Evolutionary conservation across 2,113 vertebrate species (phyloP), one percentile per base, ranked within the genome.

Genomic region (Halichoeres trimaculatus): DNA sequence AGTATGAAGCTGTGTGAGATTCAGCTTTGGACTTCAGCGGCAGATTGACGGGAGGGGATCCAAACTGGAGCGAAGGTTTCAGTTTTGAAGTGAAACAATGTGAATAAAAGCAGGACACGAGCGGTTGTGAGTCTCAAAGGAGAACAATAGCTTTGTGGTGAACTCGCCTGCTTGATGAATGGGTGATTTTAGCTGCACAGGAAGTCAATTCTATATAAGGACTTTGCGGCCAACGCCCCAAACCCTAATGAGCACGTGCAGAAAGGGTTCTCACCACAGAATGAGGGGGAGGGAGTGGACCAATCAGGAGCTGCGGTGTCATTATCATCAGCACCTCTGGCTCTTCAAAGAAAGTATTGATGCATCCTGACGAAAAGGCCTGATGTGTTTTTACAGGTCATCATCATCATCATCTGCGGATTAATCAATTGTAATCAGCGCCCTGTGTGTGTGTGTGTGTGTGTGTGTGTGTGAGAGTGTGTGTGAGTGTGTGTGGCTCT

Each of bases 201-300:
- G 86, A 90, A 90, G 86, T 74, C 17, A 3, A 5, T 23, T 55
- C 85, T 85, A 85, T 88, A 84, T 84, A 86, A 77, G 85, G 88
- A 64, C 48, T 35, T 16, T 59, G 64, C 40, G 76, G 85, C 51
- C 43, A 2, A 67, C 59, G 48, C 78, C 86, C 80, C 76, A 84
- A 86, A 90, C 81, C 83, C 63, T 86, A 86, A 89, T 89, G 82
- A 87, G 80, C 63, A 85, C 6, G 53, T 87, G 80, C 53, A 16
- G 74, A 68, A 57, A 54, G 55, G 24, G 48, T 35, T 74, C 54
- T 60, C 19, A 30, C 85, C 81, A 50, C 84, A 59, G 56, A 34
- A 6, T 50, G 34, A 17, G 24, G 22, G 36, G 43, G 59, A 41
- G 70, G 59, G 8, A 23, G 30, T 50, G 23, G 43, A 60, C 48